These are phyloP conservation scores for Tetheella fluctuosa DNA, from an alignment of 2,888 invertebrate species.

Conservation along the genomic window DNA sequence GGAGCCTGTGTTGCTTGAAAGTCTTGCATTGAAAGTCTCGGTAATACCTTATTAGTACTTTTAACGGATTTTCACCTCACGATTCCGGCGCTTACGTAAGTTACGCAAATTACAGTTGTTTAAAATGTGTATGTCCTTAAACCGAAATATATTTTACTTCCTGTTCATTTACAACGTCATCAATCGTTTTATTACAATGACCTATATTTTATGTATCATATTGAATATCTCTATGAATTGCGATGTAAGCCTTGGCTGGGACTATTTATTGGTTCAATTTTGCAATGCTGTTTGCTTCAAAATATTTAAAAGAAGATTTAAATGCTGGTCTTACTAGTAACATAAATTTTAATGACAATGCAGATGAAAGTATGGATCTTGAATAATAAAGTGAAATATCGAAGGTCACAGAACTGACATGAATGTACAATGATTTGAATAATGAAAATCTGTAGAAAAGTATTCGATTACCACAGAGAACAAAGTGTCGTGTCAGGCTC, in stretches of 20 bases:
- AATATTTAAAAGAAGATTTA: not conserved
- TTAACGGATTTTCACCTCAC: not conserved
- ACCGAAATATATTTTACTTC: slow-evolving; percentile 27
- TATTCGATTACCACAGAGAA: too few relatives aligned
- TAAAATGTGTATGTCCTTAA: slow-evolving; percentile 24
- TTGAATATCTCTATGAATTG: slow-evolving; percentile 4
- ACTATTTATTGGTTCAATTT: not conserved
- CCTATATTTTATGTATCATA: slow-evolving; percentile 10
- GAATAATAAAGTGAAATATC: not conserved
- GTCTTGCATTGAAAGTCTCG: slow-evolving; percentile 2
- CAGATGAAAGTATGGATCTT: not conserved
- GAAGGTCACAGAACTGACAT: too few relatives aligned
- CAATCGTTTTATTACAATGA: slow-evolving; percentile 9
- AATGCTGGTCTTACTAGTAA: not conserved
- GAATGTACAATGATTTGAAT: too few relatives aligned
- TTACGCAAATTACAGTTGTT: slow-evolving; percentile 3
- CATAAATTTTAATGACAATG: not conserved
- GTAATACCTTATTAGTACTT: slow-evolving; percentile 6
- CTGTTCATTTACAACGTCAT: slow-evolving; percentile 18
- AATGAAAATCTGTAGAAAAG: too few relatives aligned
- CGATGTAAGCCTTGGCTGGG: not conserved
- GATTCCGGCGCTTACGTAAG: not conserved
- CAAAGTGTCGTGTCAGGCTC: too few relatives aligned
- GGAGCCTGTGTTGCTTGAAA: too few relatives aligned
- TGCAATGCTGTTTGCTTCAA: not conserved